These are phyloP conservation scores for Ondatra zibethicus DNA, from an alignment of 2,113 vertebrate species.

Conservation along the genomic window DNA sequence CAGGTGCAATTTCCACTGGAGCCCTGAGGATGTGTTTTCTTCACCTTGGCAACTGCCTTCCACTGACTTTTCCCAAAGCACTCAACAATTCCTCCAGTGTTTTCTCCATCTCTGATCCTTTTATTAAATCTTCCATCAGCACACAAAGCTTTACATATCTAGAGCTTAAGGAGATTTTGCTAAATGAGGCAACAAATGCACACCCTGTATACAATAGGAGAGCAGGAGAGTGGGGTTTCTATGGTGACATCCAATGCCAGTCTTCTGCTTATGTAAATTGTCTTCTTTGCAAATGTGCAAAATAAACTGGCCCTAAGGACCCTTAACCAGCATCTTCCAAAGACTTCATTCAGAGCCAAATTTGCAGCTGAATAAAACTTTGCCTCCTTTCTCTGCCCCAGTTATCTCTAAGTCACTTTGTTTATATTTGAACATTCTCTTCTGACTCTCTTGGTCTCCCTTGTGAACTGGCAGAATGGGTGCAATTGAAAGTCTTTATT, in stretches of 20 bases:
- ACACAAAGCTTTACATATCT: not conserved
- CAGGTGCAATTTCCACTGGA: not conserved
- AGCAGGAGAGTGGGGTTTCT: conserved; percentile 23
- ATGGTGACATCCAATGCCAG: conserved; percentile 33
- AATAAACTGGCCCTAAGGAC: conserved; percentile 34
- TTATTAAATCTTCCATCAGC: not conserved
- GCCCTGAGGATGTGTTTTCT: not conserved
- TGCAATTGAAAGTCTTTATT: not conserved
- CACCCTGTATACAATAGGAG: not conserved
- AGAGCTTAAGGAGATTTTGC: not conserved
- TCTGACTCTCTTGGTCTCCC: not conserved
- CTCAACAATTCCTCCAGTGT: not conserved
- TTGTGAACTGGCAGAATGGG: not conserved
- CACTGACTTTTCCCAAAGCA: not conserved
- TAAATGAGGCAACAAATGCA: not conserved
- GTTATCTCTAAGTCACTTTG: not conserved
- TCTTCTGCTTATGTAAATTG: conserved; percentile 44
- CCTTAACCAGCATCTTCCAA: not conserved
- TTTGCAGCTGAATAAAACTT: conserved; percentile 40
- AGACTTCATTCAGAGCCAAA: conserved; percentile 30
- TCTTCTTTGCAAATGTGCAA: conserved; percentile 23
- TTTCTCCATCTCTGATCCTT: not conserved
- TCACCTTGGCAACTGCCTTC: not conserved
- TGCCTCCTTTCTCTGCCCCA: not conserved
- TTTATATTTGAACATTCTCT: not conserved